Conservation (phyloP, 2,797 vertebrate species). For the Agapornis canus region DNA sequence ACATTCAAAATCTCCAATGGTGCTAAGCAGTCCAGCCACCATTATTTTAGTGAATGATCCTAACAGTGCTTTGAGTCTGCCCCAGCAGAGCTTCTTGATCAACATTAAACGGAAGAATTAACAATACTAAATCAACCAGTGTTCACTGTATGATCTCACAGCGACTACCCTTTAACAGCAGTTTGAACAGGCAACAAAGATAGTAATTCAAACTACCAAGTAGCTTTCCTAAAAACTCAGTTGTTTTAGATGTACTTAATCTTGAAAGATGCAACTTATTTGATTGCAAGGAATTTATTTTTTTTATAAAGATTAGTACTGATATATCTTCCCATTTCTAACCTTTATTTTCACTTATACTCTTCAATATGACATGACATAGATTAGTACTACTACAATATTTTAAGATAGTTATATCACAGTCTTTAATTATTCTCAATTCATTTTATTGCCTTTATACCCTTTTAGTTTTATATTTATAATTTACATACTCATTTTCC, state of each 20-base stretch:
- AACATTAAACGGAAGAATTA: background rate
- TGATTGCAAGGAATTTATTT: background rate
- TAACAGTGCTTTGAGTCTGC: background rate
- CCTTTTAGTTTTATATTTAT: background rate
- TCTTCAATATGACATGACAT: background rate
- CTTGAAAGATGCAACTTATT: background rate
- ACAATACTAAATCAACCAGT: background rate
- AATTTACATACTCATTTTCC: background rate
- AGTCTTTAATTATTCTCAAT: background rate
- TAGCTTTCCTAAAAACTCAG: background rate
- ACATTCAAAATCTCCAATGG: background rate
- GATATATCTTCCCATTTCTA: background rate
- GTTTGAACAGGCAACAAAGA: background rate
- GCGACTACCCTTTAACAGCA: background rate
- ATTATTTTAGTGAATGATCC: background rate
- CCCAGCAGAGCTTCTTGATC: background rate
- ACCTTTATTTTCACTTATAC: background rate
- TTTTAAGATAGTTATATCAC: background rate
- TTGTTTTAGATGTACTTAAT: background rate
- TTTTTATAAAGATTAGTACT: background rate
- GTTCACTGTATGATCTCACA: fast-evolving
- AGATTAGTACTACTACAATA: background rate
- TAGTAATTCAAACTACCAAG: background rate
- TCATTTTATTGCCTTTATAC: background rate
- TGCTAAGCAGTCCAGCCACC: background rate